These are phyloP conservation scores for Rhynchopsitta pachyrhyncha DNA, from an alignment of 2,113 vertebrate species.

Conservation along the genomic window DNA sequence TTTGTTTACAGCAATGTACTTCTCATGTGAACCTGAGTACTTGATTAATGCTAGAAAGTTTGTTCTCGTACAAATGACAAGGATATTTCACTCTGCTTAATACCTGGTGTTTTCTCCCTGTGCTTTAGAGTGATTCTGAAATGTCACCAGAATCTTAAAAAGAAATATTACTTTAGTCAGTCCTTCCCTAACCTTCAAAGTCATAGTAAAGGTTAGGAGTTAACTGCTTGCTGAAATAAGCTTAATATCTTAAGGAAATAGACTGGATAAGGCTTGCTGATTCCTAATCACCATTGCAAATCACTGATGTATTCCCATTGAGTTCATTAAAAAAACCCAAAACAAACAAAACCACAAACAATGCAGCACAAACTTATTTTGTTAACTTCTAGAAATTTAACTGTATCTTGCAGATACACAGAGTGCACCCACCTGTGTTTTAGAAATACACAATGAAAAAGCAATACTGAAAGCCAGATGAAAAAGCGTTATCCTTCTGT, in stretches of 20 bases:
- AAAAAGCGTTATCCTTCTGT: neutral
- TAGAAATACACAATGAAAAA: neutral
- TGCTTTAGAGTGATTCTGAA: slow-evolving; percentile 2
- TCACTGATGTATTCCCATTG: neutral
- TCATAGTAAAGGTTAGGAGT: neutral
- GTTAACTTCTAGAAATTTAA: neutral
- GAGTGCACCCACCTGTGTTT: neutral
- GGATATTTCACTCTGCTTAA: neutral
- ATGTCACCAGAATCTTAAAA: slow-evolving; percentile 9
- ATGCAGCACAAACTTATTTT: neutral
- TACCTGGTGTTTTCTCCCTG: neutral
- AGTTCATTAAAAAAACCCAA: neutral
- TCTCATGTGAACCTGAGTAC: neutral
- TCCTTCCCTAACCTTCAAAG: slow-evolving; percentile 9
- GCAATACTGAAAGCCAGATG: neutral
- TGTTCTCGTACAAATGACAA: neutral
- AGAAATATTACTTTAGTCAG: slow-evolving; percentile 18
- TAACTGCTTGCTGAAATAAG: neutral
- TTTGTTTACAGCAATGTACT: neutral
- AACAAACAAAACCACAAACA: too few relatives aligned
- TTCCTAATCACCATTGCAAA: neutral
- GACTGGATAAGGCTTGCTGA: neutral
- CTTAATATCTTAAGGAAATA: neutral
- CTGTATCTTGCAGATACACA: neutral
- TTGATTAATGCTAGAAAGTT: neutral